These are phyloP conservation scores for Xestia ashworthii DNA, from an alignment of 2,888 invertebrate genomes.

Conservation along the genomic window DNA sequence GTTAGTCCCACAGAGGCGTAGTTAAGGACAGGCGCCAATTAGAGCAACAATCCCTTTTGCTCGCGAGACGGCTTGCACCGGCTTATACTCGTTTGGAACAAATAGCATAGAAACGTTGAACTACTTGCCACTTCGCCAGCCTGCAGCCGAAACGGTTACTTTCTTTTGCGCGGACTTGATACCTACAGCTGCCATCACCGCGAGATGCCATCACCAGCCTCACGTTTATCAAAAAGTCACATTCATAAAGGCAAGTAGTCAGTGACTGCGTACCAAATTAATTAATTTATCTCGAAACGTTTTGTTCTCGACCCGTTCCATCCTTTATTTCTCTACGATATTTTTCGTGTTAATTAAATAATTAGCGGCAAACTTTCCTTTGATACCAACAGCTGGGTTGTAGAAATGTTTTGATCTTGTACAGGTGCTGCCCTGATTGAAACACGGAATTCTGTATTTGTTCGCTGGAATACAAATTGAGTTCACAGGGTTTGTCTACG, in stretches of 20 bases:
- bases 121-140: not conserved
- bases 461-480: slow-evolving; percentile 33
- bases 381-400: slow-evolving; percentile 12
- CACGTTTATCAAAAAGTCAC: slow-evolving; percentile 17
- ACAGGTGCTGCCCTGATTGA: slow-evolving; percentile 18
- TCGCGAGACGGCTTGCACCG: slow-evolving; percentile 36
- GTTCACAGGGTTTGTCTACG: slow-evolving; percentile 33
- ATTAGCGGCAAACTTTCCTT: slow-evolving; percentile 28
- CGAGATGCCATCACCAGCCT: not conserved
- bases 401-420: slow-evolving; percentile 36
- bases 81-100: slow-evolving; percentile 36
- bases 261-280: not conserved
- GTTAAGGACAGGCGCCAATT: slow-evolving; percentile 65
- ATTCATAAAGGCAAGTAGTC: slow-evolving; percentile 7
- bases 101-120: slow-evolving; percentile 30
- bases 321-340: slow-evolving; percentile 17
- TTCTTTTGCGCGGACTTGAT: not conserved
- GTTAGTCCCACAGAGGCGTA: slow-evolving; percentile 61
- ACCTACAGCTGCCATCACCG: not conserved
- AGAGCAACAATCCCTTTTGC: slow-evolving; percentile 63
- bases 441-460: slow-evolving; percentile 24
- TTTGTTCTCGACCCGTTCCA: not conserved
- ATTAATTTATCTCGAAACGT: slow-evolving; percentile 19
- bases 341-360: slow-evolving; percentile 38
- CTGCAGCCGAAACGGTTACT: not conserved